Evolutionary conservation across 2,113 vertebrate genomes (phyloP), one percentile per base, ranked within the genome.

Genomic region (Bubo scandiacus): DNA sequence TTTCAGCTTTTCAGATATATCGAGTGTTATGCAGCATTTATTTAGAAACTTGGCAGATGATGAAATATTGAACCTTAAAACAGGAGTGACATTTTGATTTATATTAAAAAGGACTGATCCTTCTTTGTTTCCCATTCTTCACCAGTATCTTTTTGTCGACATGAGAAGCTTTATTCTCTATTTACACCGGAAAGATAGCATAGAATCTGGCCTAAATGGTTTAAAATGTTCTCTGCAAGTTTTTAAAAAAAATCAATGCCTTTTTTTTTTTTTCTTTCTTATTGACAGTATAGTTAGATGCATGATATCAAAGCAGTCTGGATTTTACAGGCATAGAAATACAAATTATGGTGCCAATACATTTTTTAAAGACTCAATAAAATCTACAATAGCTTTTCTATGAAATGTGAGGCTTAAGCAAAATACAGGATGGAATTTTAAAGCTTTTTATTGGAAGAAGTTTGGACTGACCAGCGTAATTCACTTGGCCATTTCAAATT

Each of bases 61-160:
- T 96, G 91, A 96, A 92, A 95, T 92, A 96, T 89, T 95, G 91
- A 92, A 92, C 83, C 57, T 85, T 91, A 85, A 92, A 95, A 65
- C 43, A 84, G 72, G 42, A 93, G 65, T 79, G 94, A 84, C 94
- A 90, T 93, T 91, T 95, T 90, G 85, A 92, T 94, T 94, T 91
- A 74, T 86, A 88, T 84, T 81, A 79, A 47, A 86, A 83, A 71
- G 25, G 52, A 72, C 59, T 55, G 80, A 88, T 88, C 34, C 51
- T 90, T 90, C 73, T 91, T 20, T 61, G 11, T 66, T 93, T 85
- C n/a, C 6, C 14, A 5, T 52, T 74, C 32, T 70, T 81, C 20
- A 86, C 7, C 15, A 27, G 26, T 43, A 62, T 74, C 23, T 42
- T 92, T 73, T 11, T 38, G 10, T 51, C 5, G 2, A 47, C 11